Evolutionary conservation across 1,140 invertebrate genomes (phyloP), one percentile per base, ranked within the genome.

Genomic region (Camponotus floridanus): DNA sequence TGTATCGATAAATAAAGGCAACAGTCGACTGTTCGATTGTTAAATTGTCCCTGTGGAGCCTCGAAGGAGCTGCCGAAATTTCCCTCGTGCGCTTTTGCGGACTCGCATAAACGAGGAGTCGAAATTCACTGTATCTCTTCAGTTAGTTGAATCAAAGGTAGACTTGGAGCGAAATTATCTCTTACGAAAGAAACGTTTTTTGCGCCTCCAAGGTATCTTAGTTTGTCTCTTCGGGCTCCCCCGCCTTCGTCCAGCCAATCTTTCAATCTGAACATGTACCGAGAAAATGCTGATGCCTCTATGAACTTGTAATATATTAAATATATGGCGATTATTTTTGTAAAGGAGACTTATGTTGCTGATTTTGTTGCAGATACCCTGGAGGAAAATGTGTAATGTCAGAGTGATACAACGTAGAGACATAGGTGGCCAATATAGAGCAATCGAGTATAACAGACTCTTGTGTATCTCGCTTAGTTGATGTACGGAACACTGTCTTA

Each of bases 401-500:
- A 87, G 80, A 87, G 87, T 90, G 81, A 84, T 86, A 84, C 79
- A 84, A 64, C 79, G 67, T 76, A 91, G 61, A 64, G 87, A 90
- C 74, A 87, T 86, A 81, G 86, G 79, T 87, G 88, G 88, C 21
- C 57, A 74, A 73, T 81, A 78, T 51, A 18, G 64, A 59, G 71
- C 68, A 48, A 67, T 92, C 68, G 74, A 84, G 61, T 89, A 85
- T 36, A 76, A 85, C 3, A 89, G 65, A 86, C 84, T 90, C 68
- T 62, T 87, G 73, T 91, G 90, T 87, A 83, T 91, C 70, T 70
- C 91, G 67, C 91, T 91, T 71, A 94, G 92, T 94, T 94, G 94
- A 94, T 94, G 92, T 90, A 89, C 64, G 87, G 39, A 88, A 88
- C 84, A 73, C 73, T 86, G 42, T 79, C 78, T 84, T 91, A 92